These are phyloP conservation scores for Anorthoa munda DNA, from an alignment of 2,888 invertebrate genomes.

Conservation along the genomic window DNA sequence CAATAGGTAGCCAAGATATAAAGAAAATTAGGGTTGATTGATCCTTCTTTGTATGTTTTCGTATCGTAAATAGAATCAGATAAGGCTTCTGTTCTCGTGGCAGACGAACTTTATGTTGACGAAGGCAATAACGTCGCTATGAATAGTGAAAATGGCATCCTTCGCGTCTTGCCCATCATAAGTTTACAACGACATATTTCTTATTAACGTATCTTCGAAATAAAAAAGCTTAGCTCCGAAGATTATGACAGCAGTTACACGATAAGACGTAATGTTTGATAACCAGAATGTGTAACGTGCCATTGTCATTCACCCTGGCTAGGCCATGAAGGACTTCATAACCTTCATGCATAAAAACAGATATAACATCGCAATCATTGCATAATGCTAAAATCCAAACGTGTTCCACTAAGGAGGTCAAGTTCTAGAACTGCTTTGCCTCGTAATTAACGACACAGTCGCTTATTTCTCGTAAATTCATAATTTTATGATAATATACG, in stretches of 20 bases:
- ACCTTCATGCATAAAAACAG: constrained; percentile 75
- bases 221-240: constrained; percentile 5
- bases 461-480: constrained; percentile 70
- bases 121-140: constrained; percentile 71
- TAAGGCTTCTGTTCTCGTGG: constrained; percentile 63
- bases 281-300: constrained; percentile 13
- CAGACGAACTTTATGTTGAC: constrained; percentile 72
- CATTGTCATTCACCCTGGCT: constrained; percentile 72
- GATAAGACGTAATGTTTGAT: constrained; percentile 19
- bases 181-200: constrained; percentile 32
- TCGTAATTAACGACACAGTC: constrained; percentile 72
- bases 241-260: background rate
- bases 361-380: constrained; percentile 77
- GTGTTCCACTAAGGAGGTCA: constrained; percentile 84
- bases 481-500: constrained; percentile 72
- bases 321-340: constrained; percentile 73
- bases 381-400: constrained; percentile 81
- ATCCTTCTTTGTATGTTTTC: constrained; percentile 49
- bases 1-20: constrained; percentile 4
- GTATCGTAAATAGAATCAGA: constrained; percentile 72
- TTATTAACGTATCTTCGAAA: constrained; percentile 41
- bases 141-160: constrained; percentile 69
- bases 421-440: constrained; percentile 81
- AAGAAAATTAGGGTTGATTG: constrained; percentile 27
- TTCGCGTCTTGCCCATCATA: constrained; percentile 37